Conservation (phyloP, 2,797 vertebrate genomes). For the Thunnus albacares region DNA sequence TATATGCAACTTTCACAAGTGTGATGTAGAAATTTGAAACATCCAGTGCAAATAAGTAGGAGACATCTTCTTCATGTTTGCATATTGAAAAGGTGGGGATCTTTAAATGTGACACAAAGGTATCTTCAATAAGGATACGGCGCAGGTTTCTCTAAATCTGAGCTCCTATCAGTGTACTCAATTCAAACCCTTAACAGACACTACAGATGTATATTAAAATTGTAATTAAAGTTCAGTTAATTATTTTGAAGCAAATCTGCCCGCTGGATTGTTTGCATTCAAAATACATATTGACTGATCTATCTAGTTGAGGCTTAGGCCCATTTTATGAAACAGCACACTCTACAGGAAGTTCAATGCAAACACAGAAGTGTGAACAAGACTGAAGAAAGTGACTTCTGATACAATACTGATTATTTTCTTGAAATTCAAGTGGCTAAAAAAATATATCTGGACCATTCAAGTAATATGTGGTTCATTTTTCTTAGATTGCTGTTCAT, state of each 20-base stretch:
- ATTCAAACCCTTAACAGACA: neutral
- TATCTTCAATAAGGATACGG: neutral
- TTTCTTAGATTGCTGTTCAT: neutral
- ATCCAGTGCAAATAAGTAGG: no score
- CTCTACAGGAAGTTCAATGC: conserved; percentile 19
- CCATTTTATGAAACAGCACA: conserved; percentile 24
- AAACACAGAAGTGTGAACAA: neutral
- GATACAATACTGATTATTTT: neutral
- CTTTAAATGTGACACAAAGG: neutral
- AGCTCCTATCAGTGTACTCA: neutral
- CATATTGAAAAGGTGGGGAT: no score
- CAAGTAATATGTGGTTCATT: rapidly evolving
- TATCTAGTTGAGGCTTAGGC: neutral
- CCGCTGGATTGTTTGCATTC: no score
- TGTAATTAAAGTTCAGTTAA: no score
- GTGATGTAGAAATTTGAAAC: no score
- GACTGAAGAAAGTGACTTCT: neutral
- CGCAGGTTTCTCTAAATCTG: neutral
- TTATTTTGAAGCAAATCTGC: no score
- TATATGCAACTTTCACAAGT: no score
- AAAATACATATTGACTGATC: neutral
- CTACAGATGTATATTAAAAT: neutral
- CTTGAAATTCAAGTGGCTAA: neutral
- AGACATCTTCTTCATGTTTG: no score
- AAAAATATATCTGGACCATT: neutral